Evolutionary conservation across 2,888 invertebrate genomes (phyloP), one percentile per base, ranked within the genome.

Genomic region (Oxyteleia sp.): DNA sequence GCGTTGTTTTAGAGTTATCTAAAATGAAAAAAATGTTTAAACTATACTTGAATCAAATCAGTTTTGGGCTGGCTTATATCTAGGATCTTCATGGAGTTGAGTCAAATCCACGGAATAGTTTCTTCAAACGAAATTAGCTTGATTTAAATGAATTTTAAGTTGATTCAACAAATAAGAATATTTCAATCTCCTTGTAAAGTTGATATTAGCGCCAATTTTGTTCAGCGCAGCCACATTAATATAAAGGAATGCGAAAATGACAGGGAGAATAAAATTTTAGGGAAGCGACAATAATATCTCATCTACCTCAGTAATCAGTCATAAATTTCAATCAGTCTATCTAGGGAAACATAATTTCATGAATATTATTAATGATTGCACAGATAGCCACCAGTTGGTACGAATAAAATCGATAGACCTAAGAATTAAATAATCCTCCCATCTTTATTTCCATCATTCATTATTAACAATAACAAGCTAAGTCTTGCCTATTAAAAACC

Each of bases 241-340:
- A n/a, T n/a, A n/a, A n/a, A n/a, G n/a, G 5, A 32, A 32, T 32
- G 8, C 10, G 32, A 32, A 32, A 32, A 32, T 32, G 4, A 32
- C 10, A 32, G 10, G 5, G 8, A 32, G 26, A 26, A 13, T 53
- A 32, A 10, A 53, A 32, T 32, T 32, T 53, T 32, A 1, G 53
- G 53, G 32, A 32, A 53, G 32, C 15, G 16, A 16, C 16, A 53
- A 16, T 53, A 10, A 53, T 15, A 32, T 0, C 16, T 26, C 15
- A 20, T 51, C 16, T 29, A 53, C 20, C 49, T 51, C 26, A 13
- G 23, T 5, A 32, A 15, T 55, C 55, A 11, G 35, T 55, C 35
- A 55, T 55, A 55, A 16, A 55, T 55, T 55, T 55, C 55, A 55
- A 55, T 35, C 18, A n/a, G 4, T 35, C 35, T 11, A 55, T 18